A percentile compares a stretch with the other conserved stretches of the same genome.
phyloP scores from a whole-genome alignment of 2,888 invertebrate species.

The Rhagophthalmus giganteus region DNA sequence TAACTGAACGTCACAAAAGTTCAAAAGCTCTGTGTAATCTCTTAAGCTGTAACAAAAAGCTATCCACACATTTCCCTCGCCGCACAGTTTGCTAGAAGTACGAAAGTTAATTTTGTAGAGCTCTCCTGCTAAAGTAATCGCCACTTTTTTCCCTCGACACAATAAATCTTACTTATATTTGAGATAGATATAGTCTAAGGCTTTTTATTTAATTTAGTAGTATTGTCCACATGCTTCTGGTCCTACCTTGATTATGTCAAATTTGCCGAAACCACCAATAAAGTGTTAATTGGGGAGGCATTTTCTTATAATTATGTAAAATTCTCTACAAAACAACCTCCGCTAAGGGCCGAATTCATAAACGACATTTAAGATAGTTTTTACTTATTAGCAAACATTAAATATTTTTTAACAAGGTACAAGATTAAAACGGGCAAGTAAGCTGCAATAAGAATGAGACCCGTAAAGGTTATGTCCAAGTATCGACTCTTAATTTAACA shows the following conservation, averaged over 20 bases:
- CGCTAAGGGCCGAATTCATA: too few species aligned
- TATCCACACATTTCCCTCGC: slow-evolving; percentile 32
- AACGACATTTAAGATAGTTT: too few species aligned
- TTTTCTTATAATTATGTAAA: too few species aligned
- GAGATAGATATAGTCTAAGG: slow-evolving; percentile 25
- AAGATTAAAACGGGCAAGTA: too few species aligned
- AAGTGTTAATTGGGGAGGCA: too few species aligned
- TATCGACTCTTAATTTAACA: too few species aligned
- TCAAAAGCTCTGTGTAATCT: slow-evolving; percentile 32
- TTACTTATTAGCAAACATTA: too few species aligned
- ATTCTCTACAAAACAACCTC: too few species aligned
- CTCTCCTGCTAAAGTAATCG: slow-evolving; percentile 32
- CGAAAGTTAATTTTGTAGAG: slow-evolving; percentile 33
- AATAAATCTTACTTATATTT: slow-evolving; percentile 31
- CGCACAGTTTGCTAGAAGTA: slow-evolving; percentile 32
- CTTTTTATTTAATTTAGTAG: slow-evolving; percentile 29
- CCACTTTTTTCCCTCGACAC: slow-evolving; percentile 31
- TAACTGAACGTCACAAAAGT: slow-evolving; percentile 27
- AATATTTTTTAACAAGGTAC: too few species aligned
- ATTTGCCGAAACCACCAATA: too few species aligned
- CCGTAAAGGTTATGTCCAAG: too few species aligned
- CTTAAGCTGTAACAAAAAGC: slow-evolving; percentile 32
- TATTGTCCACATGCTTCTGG: slow-evolving; percentile 17
- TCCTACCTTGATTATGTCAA: slow-evolving; percentile 1
- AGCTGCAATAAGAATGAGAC: too few species aligned